Evolutionary conservation across 2,888 invertebrate genomes (phyloP).

Genomic region (Clanis bilineata): DNA sequence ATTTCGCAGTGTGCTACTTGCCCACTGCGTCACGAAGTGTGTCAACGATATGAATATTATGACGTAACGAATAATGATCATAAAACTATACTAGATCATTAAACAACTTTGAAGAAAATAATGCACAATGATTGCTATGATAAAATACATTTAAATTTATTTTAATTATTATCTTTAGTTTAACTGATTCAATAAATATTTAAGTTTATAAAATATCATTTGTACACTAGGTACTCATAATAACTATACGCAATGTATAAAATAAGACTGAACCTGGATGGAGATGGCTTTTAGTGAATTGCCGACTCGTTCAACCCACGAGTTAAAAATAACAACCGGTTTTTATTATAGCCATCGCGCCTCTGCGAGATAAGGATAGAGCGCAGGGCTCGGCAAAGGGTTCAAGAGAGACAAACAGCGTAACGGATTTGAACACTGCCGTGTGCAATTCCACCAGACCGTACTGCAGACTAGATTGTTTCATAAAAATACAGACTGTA

Average conservation of each 20-base stretch:
- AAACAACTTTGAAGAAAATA: too few relatives aligned
- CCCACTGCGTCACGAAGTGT: too few relatives aligned
- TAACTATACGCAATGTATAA: constrained; percentile 22
- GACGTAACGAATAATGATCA: too few relatives aligned
- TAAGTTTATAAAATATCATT: not conserved
- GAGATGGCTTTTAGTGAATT: constrained; percentile 68
- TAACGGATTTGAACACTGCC: constrained; percentile 72
- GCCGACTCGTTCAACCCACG: constrained; percentile 67
- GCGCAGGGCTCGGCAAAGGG: constrained; percentile 55
- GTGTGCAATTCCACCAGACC: constrained; percentile 68
- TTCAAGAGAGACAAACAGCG: constrained; percentile 65
- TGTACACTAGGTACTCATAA: not conserved
- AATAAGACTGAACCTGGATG: constrained; percentile 61
- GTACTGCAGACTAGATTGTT: constrained; percentile 35
- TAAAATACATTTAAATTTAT: too few relatives aligned
- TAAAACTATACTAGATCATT: too few relatives aligned
- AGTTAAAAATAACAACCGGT: constrained; percentile 81
- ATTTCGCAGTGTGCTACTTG: too few relatives aligned
- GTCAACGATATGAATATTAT: too few relatives aligned
- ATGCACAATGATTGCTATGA: too few relatives aligned
- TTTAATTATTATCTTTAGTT: too few relatives aligned
- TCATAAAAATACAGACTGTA: constrained; percentile 1
- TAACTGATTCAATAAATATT: not conserved
- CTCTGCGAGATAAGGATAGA: constrained; percentile 69
- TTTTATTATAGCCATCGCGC: constrained; percentile 74